Percentiles rank a stretch among this genome's conserved stretches.
These are phyloP conservation scores for Brevimyrus niger DNA, from an alignment of 2,113 vertebrate species.

Conservation along the genomic window DNA sequence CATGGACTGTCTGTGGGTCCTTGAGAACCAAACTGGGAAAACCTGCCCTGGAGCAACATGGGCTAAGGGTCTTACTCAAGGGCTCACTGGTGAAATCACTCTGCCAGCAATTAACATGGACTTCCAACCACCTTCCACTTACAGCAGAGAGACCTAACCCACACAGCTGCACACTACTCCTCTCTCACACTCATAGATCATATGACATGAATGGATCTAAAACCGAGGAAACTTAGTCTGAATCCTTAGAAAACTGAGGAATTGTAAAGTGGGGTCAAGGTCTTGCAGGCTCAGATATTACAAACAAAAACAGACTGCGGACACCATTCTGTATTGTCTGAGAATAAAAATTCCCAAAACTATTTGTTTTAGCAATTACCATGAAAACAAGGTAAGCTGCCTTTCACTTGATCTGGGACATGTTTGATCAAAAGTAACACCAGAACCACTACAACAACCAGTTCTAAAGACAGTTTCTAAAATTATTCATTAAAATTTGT, in stretches of 20 bases:
- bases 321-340: neutral
- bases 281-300: neutral
- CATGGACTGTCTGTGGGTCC: too few species aligned
- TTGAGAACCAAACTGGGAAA: too few species aligned
- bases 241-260: neutral
- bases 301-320: neutral
- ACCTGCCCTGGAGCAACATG: neutral
- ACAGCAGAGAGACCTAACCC: neutral
- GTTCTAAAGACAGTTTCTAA: neutral
- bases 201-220: neutral
- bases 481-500: neutral
- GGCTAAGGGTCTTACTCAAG: neutral
- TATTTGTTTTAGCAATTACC: neutral
- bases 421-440: neutral
- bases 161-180: neutral
- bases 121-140: neutral
- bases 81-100: neutral
- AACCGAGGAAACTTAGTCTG: neutral
- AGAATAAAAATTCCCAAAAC: neutral
- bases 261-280: neutral
- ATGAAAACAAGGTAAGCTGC: neutral
- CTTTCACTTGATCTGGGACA: neutral
- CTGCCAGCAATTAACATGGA: neutral
- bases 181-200: neutral
- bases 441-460: neutral